Conservation (phyloP, 2,888 invertebrate genomes). For the Pomacea canaliculata region DNA sequence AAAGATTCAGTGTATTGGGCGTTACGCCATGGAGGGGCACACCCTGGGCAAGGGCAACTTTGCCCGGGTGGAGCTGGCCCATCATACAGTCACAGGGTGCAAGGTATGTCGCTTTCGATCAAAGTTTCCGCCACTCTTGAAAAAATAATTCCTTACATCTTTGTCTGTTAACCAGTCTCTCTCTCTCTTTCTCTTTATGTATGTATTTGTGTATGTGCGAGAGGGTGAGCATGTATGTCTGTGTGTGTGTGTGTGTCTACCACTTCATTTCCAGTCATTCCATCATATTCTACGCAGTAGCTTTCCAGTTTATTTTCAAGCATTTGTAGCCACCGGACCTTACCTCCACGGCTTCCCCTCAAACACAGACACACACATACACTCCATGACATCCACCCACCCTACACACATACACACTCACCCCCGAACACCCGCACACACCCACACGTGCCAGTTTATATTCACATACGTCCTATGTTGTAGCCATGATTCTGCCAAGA, state of each 20-base stretch:
- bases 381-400: no score
- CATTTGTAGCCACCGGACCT: no score
- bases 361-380: no score
- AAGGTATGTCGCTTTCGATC: slow-evolving; percentile 74
- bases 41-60: slow-evolving; percentile 83
- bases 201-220: background rate
- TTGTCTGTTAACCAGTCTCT: background rate
- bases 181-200: background rate
- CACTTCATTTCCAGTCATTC: no score
- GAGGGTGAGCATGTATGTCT: background rate
- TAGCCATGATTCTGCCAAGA: no score
- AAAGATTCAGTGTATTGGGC: slow-evolving; percentile 74
- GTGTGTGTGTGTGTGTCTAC: background rate
- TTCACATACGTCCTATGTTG: no score
- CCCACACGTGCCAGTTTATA: no score
- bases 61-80: slow-evolving; percentile 81
- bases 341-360: no score
- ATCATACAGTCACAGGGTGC: slow-evolving; percentile 78
- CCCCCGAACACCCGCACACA: no score
- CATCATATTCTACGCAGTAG: no score
- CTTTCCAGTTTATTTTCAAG: no score
- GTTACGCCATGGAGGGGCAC: slow-evolving; percentile 80
- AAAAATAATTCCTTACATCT: background rate
- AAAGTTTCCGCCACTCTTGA: background rate
- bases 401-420: no score